Evolutionary conservation across 1,140 invertebrate species (phyloP), one percentile per base, ranked within the genome.

Genomic region (Oreohelix idahoensis): DNA sequence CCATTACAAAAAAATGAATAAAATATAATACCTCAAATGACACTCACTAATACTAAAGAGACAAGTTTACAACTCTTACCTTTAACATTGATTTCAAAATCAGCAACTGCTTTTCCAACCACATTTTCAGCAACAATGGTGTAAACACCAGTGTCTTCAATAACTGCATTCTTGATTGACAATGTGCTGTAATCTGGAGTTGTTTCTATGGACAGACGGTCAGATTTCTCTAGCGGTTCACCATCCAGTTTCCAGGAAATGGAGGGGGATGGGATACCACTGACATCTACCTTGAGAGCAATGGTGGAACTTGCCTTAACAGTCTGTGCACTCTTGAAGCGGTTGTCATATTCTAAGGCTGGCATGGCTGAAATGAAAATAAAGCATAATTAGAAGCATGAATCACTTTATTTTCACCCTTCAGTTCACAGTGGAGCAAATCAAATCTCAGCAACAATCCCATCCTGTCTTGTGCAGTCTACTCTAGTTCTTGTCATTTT

Each of bases 241-340:
- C 94, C 94, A 87, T 97, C 95, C 89, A 96, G 96, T 15, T 94
- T 95, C 98, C 98, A 99, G 88, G 96, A 95, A 84, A 98, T 95
- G 5, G 94, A 96, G 0, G 98, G 98, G 78, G 95, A 96, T 4
- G 98, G 98, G 39, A 98, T 96, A 83, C 98, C 98, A 86, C 96
- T 95, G 76, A 99, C 94, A 84, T 91, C 90, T 38, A 91, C 91
- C 39, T 87, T 84, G 1, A 92, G 80, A 13, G 86, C 85, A 10
- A 92, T 79, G 1, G 90, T 89, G 70, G 89, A 86, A 42, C 92
- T 91, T 35, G 88, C 90, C 77, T 91, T 92, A 11, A 92, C 85
- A n/a, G 85, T 84, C 53, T 92, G 90, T 32, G 88, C 86, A 78
- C 88, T 87, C 86, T 90, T 90, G 53, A 91, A 86, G 38, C 87